phyloP scores from a whole-genome alignment of 2,113 vertebrate species.

The Vidua macroura region DNA sequence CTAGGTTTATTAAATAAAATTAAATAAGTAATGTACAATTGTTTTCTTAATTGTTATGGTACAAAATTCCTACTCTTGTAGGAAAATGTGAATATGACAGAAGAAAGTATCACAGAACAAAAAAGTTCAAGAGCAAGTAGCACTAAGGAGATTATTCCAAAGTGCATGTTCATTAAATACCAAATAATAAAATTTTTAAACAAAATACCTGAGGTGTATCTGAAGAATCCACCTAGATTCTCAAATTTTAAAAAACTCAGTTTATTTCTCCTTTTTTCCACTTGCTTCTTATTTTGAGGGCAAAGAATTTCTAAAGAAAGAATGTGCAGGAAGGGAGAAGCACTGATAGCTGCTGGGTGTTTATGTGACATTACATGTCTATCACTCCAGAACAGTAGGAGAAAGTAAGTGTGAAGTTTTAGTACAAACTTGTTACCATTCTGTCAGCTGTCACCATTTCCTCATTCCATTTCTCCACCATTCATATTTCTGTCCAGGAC shows the following conservation, averaged over 20 bases:
- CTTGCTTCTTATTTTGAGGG: neutral
- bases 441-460: slow-evolving; percentile 17
- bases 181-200: neutral
- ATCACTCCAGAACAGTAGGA: neutral
- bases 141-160: neutral
- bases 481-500: neutral
- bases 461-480: neutral
- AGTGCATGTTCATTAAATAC: neutral
- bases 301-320: neutral
- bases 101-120: neutral
- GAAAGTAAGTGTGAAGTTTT: slow-evolving; percentile 17
- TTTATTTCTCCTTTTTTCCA: neutral
- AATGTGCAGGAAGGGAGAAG: neutral
- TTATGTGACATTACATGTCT: neutral
- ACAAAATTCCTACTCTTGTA: neutral
- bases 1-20: neutral
- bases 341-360: neutral
- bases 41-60: neutral
- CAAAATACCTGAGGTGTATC: neutral
- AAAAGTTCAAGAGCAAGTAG: neutral
- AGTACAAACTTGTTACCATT: neutral
- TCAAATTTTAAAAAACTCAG: neutral
- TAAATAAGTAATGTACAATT: neutral
- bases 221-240: neutral
- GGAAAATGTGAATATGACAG: neutral